Evolutionary conservation across 2,888 invertebrate species (phyloP).

Genomic region (Cosmorhoe ocellata): DNA sequence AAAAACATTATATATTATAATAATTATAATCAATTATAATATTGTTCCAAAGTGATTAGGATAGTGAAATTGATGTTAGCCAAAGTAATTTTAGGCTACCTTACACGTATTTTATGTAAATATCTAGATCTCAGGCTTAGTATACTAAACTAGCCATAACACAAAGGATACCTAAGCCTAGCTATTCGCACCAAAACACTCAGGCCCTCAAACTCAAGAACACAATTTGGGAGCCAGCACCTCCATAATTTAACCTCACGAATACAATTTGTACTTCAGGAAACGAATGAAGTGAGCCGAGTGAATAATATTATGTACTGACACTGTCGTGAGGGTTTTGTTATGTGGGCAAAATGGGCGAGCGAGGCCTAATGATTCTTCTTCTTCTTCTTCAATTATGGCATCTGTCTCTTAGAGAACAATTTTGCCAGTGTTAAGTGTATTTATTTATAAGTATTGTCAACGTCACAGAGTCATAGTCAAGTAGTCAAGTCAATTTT

Average conservation of each 20-base stretch:
- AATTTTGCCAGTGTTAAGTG: too few relatives aligned
- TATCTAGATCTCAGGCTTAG: not conserved
- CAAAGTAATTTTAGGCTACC: too few relatives aligned
- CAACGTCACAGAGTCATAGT: too few relatives aligned
- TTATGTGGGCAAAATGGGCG: conserved; percentile 27
- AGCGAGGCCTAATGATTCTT: conserved; percentile 10
- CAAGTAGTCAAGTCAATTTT: too few relatives aligned
- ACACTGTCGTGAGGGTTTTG: conserved; percentile 47
- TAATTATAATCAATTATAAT: too few relatives aligned
- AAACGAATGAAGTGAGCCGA: conserved; percentile 64
- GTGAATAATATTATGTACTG: conserved; percentile 61
- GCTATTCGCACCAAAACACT: conserved; percentile 10
- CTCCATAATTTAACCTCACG: conserved; percentile 68
- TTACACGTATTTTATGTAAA: too few relatives aligned
- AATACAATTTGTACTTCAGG: conserved; percentile 68
- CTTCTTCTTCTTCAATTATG: too few relatives aligned
- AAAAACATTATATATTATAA: too few relatives aligned
- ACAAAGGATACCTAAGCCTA: not conserved
- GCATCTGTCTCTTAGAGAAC: too few relatives aligned
- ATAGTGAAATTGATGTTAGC: too few relatives aligned
- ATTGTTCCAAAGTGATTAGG: too few relatives aligned
- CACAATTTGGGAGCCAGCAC: conserved; percentile 50
- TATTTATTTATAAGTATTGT: too few relatives aligned
- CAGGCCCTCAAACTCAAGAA: conserved; percentile 20
- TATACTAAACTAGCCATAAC: not conserved